Base-by-base conservation (phyloP, 1,140 invertebrate genomes). In the Drusus annulatus region DNA sequence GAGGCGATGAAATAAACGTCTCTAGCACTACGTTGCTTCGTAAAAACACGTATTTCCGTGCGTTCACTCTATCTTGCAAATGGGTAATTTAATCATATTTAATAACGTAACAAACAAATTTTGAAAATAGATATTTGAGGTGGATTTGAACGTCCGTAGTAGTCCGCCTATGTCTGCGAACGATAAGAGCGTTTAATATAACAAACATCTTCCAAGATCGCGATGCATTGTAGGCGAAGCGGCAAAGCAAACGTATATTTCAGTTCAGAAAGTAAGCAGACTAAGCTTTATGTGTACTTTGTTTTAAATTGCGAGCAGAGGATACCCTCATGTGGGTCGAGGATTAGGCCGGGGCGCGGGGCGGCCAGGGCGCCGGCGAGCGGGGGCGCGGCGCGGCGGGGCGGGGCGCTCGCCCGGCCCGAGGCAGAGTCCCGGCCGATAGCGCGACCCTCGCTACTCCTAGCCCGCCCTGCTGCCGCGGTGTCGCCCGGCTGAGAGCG, bases 251-350 rank as follows among this genome's bases (percentile, higher is more conserved):
- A n/a, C 68, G 68, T 71, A 71, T 71, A 71, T 71, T 71, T 71
- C 45, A 71, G 45, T 71, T 71, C 68, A 23, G 25, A 71, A 28
- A 71, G 68, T 71, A 71, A 71, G 45, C 68, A 52, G 50, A 71
- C 68, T 71, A 71, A 71, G 68, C 68, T 71, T 71, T 71, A 71
- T 71, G 68, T 71, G 50, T 71, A 71, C 68, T 71, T 71, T 71
- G 68, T 71, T 71, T 71, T 71, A 71, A 71, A 71, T 71, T 71
- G 68, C 68, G 68, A 71, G 68, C 68, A 15, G 16, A 51, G 68
- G 52, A 71, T 71, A 71, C 68, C 68, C 68, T 71, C 68, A 52
- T 71, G 68, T 71, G 68, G 68, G 68, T 23, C 68, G 68, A 50
- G 68, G 68, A 50, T 71, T 71, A 71, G 54, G 68, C 45, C 45